Percentiles rank a stretch among this genome's conserved stretches.
Conservation (phyloP, 1,140 invertebrate genomes). For the Atopsyche davidsoni region DNA sequence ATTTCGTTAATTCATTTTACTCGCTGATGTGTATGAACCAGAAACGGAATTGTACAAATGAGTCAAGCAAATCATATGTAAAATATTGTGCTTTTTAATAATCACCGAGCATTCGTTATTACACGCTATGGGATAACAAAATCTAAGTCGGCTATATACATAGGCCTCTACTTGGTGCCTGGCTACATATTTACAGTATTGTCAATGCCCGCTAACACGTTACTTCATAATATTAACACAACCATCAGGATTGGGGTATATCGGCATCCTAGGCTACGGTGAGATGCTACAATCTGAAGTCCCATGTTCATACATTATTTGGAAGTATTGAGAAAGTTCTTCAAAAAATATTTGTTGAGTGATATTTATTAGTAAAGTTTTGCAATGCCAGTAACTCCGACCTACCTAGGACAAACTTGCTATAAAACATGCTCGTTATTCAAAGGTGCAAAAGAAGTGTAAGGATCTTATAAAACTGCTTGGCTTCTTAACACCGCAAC, state of each 20-base stretch:
- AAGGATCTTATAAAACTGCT: no score
- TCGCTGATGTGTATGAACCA: no score
- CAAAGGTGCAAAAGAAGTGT: no score
- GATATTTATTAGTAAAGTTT: slow-evolving; percentile 13
- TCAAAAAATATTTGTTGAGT: slow-evolving; percentile 15
- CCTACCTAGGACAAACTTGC: no score
- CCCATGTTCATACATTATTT: background rate
- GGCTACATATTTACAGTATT: slow-evolving; percentile 29
- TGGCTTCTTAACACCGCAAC: no score
- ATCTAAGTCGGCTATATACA: slow-evolving; percentile 19
- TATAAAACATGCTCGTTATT: no score
- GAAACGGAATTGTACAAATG: no score
- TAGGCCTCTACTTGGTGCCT: slow-evolving; percentile 24
- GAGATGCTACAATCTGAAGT: background rate
- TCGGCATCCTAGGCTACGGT: background rate
- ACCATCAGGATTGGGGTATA: slow-evolving; percentile 28
- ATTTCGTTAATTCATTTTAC: no score
- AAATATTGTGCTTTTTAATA: no score
- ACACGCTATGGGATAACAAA: slow-evolving; percentile 8
- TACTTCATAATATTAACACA: slow-evolving; percentile 29
- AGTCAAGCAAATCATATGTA: no score
- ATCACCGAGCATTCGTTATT: no score
- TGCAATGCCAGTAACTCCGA: no score
- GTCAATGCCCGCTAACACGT: slow-evolving; percentile 27
- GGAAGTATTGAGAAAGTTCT: slow-evolving; percentile 14